Conservation (phyloP, 2,797 vertebrate species). For the Helarctos malayanus region DNA sequence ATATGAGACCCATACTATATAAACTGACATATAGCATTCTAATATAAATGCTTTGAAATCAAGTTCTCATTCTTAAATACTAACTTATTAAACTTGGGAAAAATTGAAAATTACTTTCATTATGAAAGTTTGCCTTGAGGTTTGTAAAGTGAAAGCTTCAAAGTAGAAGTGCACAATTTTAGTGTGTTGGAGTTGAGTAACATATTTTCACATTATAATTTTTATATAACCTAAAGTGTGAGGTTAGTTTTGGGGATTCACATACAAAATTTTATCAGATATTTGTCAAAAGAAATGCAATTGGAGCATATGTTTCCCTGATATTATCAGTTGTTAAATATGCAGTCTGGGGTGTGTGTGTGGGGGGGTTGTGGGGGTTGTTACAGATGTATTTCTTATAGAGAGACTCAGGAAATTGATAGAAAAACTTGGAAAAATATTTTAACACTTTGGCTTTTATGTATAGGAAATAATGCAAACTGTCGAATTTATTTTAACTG, state of each 20-base stretch:
- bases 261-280: neutral
- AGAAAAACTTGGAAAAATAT: conserved; percentile 64
- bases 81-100: neutral
- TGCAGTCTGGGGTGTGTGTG: neutral
- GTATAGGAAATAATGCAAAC: conserved; percentile 68
- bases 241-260: neutral
- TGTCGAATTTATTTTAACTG: conserved; percentile 55
- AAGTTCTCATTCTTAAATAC: neutral
- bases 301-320: neutral
- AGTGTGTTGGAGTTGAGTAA: neutral
- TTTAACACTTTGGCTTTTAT: conserved; percentile 48
- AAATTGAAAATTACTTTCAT: neutral
- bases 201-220: neutral
- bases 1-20: neutral
- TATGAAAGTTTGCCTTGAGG: neutral
- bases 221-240: neutral
- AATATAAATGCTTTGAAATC: neutral
- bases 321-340: neutral
- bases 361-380: neutral
- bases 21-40: neutral
- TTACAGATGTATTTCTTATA: conserved; percentile 28
- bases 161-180: neutral
- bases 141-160: neutral
- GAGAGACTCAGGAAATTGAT: conserved; percentile 19
- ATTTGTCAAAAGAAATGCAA: neutral